A percentile compares a stretch with the other conserved stretches of the same genome.
Conservation (phyloP, 1,140 invertebrate species). For the Drosophila virilis region DNA sequence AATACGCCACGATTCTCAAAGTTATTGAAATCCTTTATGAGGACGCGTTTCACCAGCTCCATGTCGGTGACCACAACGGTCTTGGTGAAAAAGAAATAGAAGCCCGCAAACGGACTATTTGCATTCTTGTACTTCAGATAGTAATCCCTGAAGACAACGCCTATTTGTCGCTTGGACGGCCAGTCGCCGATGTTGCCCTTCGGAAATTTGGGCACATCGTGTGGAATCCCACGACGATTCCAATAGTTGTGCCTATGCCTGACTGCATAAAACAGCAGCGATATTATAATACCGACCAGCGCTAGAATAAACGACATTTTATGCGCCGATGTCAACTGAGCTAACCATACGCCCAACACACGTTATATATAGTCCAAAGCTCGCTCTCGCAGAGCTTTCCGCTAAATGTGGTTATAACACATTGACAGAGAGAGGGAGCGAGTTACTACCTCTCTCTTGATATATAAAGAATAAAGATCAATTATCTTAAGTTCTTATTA, state of each 20-base stretch:
- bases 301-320: conserved; percentile 57
- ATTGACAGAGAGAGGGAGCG: neutral
- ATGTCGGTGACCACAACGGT: conserved; percentile 84
- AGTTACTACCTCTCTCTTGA: neutral
- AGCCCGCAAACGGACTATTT: conserved; percentile 60
- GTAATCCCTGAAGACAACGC: conserved; percentile 52
- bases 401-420: too few relatives aligned
- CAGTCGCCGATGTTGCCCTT: conserved; percentile 64
- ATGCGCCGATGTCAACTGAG: conserved; percentile 24
- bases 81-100: conserved; percentile 61
- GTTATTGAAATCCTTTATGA: conserved; percentile 86
- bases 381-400: conserved; percentile 11
- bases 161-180: conserved; percentile 81
- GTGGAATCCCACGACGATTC: conserved; percentile 62
- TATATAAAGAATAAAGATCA: neutral
- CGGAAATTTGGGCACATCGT: conserved; percentile 48
- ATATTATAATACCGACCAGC: conserved; percentile 38
- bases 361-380: conserved; percentile 34
- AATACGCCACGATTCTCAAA: conserved; percentile 85
- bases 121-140: conserved; percentile 59
- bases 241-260: conserved; percentile 70
- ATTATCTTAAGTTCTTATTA: neutral
- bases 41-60: conserved; percentile 86
- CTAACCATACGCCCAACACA: neutral
- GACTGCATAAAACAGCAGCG: conserved; percentile 49